These are phyloP conservation scores for Parasteatoda tepidariorum DNA, from an alignment of 1,140 invertebrate genomes.

Conservation along the genomic window DNA sequence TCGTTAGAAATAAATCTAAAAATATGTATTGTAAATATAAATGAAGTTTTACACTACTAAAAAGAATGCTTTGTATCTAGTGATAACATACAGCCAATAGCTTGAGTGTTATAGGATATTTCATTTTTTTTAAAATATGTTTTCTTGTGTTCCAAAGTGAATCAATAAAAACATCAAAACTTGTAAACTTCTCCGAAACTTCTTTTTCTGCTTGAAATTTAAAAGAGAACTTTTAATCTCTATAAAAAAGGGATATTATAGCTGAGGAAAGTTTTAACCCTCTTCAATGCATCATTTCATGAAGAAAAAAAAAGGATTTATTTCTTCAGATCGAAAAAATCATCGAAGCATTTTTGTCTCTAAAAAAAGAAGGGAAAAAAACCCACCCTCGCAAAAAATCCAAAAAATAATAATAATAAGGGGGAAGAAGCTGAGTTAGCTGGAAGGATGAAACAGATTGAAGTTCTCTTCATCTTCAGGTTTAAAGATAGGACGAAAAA, in stretches of 20 bases:
- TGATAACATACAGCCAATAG: no score
- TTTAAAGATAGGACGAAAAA: slow-evolving; percentile 51
- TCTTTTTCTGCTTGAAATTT: not conserved
- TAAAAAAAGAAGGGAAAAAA: not conserved
- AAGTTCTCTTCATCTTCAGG: slow-evolving; percentile 35
- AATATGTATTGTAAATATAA: no score
- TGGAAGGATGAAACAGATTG: slow-evolving; percentile 48
- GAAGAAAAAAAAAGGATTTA: not conserved
- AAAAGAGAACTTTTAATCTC: slow-evolving; percentile 1
- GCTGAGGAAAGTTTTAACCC: slow-evolving; percentile 8
- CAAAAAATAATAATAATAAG: slow-evolving; percentile 18
- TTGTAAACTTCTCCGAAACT: not conserved
- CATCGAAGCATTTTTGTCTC: slow-evolving; percentile 1
- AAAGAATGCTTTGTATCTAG: no score
- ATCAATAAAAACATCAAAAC: no score
- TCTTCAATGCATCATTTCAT: slow-evolving; percentile 8
- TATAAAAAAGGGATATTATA: not conserved
- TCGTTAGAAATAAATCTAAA: no score
- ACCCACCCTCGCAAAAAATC: slow-evolving; percentile 4
- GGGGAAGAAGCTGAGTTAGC: slow-evolving; percentile 29
- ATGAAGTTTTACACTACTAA: no score
- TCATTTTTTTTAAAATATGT: no score
- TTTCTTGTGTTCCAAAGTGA: no score
- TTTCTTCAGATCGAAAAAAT: slow-evolving; percentile 6
- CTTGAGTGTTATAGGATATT: no score